Evolutionary conservation across 92 coral and sea anemone species (phyloP).

Genomic region (Galaxea fascicularis): DNA sequence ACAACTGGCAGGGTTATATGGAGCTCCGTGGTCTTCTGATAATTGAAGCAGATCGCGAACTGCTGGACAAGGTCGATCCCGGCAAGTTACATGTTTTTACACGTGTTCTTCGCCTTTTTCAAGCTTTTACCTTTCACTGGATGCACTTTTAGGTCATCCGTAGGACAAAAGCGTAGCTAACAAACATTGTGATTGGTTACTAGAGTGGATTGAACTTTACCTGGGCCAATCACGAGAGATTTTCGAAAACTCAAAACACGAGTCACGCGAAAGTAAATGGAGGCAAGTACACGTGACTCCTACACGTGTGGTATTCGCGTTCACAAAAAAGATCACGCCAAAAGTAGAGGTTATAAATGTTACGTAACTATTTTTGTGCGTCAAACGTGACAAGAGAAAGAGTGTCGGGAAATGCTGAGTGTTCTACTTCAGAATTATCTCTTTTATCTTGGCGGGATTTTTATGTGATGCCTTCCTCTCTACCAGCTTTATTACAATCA

Average conservation of each 20-base stretch:
- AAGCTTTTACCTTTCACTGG: constrained; percentile 59
- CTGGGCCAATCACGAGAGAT: constrained; percentile 24
- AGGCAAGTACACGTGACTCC: constrained; percentile 22
- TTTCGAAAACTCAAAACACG: not conserved
- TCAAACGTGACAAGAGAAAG: not conserved
- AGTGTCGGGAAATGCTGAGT: not conserved
- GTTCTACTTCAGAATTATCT: not conserved
- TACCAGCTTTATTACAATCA: not conserved
- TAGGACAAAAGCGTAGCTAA: constrained; percentile 36
- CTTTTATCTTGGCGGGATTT: not conserved
- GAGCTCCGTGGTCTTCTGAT: not conserved
- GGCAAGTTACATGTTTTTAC: constrained; percentile 21
- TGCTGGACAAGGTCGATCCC: not conserved
- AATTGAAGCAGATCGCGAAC: not conserved
- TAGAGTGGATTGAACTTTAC: not conserved
- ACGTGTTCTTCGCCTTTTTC: constrained; percentile 6
- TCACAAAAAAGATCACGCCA: not conserved
- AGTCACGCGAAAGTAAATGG: constrained; percentile 31
- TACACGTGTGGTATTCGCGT: not conserved
- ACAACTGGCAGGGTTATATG: not conserved
- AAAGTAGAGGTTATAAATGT: not conserved
- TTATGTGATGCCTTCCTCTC: not conserved
- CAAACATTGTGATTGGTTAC: constrained; percentile 21
- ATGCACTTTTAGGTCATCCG: constrained; percentile 42
- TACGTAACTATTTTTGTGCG: not conserved